phyloP scores from a whole-genome alignment of 2,888 invertebrate genomes.

The Notodonta dromedarius region DNA sequence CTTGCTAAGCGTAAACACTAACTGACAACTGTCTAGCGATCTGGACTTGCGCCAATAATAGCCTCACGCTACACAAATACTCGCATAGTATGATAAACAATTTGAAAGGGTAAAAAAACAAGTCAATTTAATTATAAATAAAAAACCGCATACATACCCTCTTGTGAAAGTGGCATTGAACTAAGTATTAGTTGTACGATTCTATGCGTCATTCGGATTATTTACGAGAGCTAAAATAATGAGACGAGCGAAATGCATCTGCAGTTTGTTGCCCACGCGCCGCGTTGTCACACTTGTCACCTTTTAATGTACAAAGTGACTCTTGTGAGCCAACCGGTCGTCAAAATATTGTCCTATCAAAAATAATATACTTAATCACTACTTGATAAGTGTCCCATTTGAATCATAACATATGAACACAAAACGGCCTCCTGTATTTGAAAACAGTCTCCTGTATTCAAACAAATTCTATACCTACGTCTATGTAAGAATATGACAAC shows the following conservation, averaged over 20 bases:
- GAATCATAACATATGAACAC: no score
- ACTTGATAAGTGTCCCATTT: no score
- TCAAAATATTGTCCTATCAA: no score
- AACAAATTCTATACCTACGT: no score
- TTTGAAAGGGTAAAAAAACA: neutral
- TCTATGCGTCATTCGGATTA: neutral
- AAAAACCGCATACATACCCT: neutral
- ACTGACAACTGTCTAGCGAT: slow-evolving; percentile 46
- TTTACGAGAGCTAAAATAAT: neutral
- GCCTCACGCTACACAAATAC: slow-evolving; percentile 46
- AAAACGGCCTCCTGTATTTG: no score
- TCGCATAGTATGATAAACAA: slow-evolving; percentile 19
- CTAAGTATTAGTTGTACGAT: neutral
- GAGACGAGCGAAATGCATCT: neutral
- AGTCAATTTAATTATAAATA: neutral
- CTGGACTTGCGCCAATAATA: slow-evolving; percentile 52
- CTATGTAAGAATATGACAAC: no score
- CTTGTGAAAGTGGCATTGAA: no score
- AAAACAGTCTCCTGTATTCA: no score
- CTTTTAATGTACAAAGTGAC: neutral
- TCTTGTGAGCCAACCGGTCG: neutral
- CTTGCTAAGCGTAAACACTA: slow-evolving; percentile 39
- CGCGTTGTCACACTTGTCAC: neutral
- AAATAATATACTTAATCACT: no score
- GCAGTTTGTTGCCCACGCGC: slow-evolving; percentile 1